phyloP scores from a whole-genome alignment of 2,113 vertebrate genomes.

The Paratilapia polleni region DNA sequence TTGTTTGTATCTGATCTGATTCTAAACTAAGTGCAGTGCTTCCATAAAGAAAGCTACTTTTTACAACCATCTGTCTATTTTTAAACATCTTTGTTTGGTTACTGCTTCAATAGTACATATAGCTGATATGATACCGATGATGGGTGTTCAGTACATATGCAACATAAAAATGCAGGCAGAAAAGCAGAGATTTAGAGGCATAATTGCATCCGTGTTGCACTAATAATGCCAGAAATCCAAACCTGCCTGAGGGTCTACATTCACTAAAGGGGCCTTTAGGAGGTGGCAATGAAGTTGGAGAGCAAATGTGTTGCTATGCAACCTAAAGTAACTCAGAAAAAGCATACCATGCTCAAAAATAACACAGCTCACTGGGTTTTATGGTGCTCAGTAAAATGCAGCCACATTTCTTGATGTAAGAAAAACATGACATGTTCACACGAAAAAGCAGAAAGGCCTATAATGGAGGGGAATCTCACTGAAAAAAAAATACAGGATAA shows the following conservation, averaged over 20 bases:
- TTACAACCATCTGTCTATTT: not conserved
- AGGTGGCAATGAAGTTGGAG: not conserved
- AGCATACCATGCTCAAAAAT: slow-evolving; percentile 7
- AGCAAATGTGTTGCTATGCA: slow-evolving; percentile 56
- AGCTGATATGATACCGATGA: not conserved
- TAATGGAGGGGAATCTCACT: not conserved
- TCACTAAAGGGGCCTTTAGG: slow-evolving; percentile 11
- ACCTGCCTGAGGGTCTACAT: slow-evolving; percentile 19
- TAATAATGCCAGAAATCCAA: slow-evolving; percentile 20
- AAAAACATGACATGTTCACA: not conserved
- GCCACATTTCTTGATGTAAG: not conserved
- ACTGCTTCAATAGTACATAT: not conserved
- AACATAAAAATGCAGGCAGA: not conserved
- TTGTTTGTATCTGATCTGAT: not conserved
- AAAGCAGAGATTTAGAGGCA: not conserved
- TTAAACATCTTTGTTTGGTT: not conserved
- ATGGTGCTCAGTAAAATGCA: not conserved
- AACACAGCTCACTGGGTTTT: slow-evolving; percentile 20
- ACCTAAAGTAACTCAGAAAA: slow-evolving; percentile 18
- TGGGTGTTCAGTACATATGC: not conserved
- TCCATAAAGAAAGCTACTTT: not conserved
- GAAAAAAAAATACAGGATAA: too few species aligned
- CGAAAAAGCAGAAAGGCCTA: not conserved
- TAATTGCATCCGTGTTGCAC: slow-evolving; percentile 2
- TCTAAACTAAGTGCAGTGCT: not conserved